phyloP scores from a whole-genome alignment of 2,888 invertebrate species.

The Anticlea derivata region DNA sequence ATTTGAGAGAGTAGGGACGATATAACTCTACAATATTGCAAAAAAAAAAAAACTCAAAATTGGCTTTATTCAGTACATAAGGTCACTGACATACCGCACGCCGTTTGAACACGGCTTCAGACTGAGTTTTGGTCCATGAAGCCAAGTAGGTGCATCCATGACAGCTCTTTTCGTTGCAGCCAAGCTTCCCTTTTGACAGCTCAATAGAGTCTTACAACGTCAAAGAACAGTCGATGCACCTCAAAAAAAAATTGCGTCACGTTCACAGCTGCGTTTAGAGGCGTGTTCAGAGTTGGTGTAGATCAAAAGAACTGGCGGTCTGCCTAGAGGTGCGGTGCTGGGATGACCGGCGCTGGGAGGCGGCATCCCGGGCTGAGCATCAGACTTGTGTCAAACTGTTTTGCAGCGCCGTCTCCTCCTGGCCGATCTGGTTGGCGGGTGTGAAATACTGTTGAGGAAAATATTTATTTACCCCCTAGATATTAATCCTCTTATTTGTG shows the following conservation, averaged over 20 bases:
- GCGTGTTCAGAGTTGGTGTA: conserved; percentile 64
- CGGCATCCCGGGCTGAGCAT: conserved; percentile 76
- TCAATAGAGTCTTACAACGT: too few species aligned
- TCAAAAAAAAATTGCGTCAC: background rate
- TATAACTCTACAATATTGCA: too few species aligned
- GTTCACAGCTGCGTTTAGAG: conserved; percentile 10
- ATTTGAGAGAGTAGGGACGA: too few species aligned
- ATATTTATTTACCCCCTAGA: background rate
- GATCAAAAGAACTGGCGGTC: conserved; percentile 56
- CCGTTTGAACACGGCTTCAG: too few species aligned
- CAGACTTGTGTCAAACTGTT: conserved; percentile 94
- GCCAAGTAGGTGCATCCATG: too few species aligned
- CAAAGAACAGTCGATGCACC: background rate
- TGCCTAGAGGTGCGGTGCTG: conserved; percentile 47
- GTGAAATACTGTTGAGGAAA: conserved; percentile 88
- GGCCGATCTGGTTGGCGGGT: conserved; percentile 88
- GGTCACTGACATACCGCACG: too few species aligned
- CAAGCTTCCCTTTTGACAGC: too few species aligned
- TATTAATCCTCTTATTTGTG: too few species aligned
- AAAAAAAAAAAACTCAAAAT: too few species aligned
- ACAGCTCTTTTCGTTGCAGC: too few species aligned
- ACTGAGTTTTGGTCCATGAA: too few species aligned
- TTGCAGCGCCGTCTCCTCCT: conserved; percentile 87
- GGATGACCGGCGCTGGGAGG: conserved; percentile 61
- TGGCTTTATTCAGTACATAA: too few species aligned